phyloP scores from a whole-genome alignment of 2,797 vertebrate genomes.

The Alosa sapidissima region DNA sequence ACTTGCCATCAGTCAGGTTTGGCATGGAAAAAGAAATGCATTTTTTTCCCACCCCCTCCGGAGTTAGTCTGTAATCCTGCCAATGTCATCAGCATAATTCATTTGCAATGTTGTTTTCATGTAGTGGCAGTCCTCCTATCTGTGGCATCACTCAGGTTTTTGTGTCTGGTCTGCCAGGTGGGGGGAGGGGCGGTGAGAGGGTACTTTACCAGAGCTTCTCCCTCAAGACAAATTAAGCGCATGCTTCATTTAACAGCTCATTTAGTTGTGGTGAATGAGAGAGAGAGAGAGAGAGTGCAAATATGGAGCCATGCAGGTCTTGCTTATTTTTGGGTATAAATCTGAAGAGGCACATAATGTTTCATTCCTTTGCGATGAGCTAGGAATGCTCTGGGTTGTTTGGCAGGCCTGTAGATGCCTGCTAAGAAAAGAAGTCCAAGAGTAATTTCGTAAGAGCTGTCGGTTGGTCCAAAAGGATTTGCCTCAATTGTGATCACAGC shows the following conservation, averaged over 20 bases:
- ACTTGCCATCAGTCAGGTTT: not conserved
- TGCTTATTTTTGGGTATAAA: conserved; percentile 12
- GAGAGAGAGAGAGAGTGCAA: conserved; percentile 19
- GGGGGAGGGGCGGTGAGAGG: conserved; percentile 38
- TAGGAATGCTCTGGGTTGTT: not conserved
- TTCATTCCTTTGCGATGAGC: conserved; percentile 12
- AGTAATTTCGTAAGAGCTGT: conserved; percentile 5
- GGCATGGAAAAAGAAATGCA: conserved; percentile 25
- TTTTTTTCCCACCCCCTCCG: conserved; percentile 5
- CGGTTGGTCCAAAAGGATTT: not conserved
- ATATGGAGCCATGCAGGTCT: conserved; percentile 1
- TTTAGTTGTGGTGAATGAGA: conserved; percentile 49
- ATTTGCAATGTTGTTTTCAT: conserved; percentile 23
- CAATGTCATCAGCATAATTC: not conserved
- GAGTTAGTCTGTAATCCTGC: not conserved
- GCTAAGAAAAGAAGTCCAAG: not conserved
- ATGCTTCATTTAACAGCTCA: conserved; percentile 57
- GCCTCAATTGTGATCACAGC: not conserved
- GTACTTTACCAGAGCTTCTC: conserved; percentile 49
- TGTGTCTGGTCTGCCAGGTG: conserved; percentile 38
- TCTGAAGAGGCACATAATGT: not conserved
- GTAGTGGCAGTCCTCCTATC: not conserved
- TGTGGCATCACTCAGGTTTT: conserved; percentile 15
- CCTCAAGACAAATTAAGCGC: conserved; percentile 55
- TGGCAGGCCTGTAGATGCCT: not conserved